phyloP scores from a whole-genome alignment of 2,797 vertebrate species.

The Acestrorhynchus altus region DNA sequence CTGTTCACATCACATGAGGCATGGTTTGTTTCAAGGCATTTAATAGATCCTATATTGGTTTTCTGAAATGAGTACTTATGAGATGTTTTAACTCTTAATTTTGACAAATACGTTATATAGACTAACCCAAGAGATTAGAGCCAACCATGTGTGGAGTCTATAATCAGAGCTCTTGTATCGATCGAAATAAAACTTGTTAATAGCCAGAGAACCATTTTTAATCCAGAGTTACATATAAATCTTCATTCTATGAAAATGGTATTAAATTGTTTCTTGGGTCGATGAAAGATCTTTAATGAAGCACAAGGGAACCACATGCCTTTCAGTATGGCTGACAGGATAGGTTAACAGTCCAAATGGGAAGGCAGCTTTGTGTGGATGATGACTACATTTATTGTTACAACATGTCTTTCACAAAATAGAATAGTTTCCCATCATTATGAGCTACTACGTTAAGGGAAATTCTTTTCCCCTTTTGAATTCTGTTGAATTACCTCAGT shows the following conservation, averaged over 20 bases:
- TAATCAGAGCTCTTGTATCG: constrained; percentile 71
- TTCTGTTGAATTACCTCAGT: not conserved
- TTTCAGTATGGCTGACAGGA: constrained; percentile 32
- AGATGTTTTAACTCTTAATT: constrained; percentile 70
- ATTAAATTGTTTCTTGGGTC: constrained; percentile 46
- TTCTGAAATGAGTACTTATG: constrained; percentile 61
- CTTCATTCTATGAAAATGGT: constrained; percentile 29
- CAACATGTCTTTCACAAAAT: constrained; percentile 21
- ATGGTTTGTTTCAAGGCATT: constrained; percentile 57
- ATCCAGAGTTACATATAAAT: constrained; percentile 60
- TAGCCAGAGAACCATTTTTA: constrained; percentile 62
- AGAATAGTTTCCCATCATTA: constrained; percentile 33
- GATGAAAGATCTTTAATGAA: constrained; percentile 56
- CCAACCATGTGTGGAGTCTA: constrained; percentile 67
- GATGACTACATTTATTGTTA: constrained; percentile 14
- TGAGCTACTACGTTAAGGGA: constrained; percentile 19
- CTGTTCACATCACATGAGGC: constrained; percentile 41
- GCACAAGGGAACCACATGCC: constrained; percentile 46
- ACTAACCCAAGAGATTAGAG: constrained; percentile 67
- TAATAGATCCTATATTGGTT: constrained; percentile 65
- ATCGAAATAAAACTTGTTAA: constrained; percentile 66
- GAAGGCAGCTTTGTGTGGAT: constrained; percentile 24
- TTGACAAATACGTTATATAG: constrained; percentile 68
- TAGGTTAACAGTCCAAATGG: constrained; percentile 42
- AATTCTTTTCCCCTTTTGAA: not conserved